Conservation (phyloP, 1,140 invertebrate genomes). For the Lordiphosa stackelbergi region DNA sequence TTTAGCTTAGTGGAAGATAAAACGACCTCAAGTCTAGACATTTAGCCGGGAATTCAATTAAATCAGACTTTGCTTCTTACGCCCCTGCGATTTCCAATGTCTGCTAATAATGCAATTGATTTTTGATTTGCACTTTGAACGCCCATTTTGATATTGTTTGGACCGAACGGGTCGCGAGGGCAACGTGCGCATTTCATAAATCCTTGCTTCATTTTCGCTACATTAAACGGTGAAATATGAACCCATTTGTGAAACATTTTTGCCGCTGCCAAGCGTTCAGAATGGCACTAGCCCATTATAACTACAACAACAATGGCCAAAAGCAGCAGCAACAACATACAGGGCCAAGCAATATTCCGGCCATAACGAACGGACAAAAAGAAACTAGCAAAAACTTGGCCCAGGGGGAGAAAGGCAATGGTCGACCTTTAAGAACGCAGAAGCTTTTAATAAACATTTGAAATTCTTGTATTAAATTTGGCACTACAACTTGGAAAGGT, state of each 20-base stretch:
- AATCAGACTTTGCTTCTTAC: conserved; percentile 23
- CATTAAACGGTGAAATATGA: conserved; percentile 75
- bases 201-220: conserved; percentile 73
- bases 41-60: conserved; percentile 18
- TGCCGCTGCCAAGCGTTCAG: conserved; percentile 32
- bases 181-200: conserved; percentile 71
- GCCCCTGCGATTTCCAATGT: conserved; percentile 38
- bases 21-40: conserved; percentile 28
- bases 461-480: too few species aligned
- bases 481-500: too few species aligned
- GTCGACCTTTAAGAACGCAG: conserved; percentile 3
- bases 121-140: conserved; percentile 58
- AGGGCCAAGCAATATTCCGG: conserved; percentile 58
- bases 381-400: conserved; percentile 23
- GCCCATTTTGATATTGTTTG: conserved; percentile 13
- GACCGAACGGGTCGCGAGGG: conserved; percentile 35
- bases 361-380: conserved; percentile 67
- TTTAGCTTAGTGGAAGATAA: background rate
- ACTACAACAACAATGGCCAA: conserved; percentile 55
- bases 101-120: conserved; percentile 74
- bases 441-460: too few species aligned
- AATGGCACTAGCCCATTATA: conserved; percentile 64
- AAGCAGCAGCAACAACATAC: conserved; percentile 33
- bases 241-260: conserved; percentile 72
- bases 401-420: conserved; percentile 2